These are phyloP conservation scores for Cantharis rufa DNA, from an alignment of 2,888 invertebrate species.

Conservation along the genomic window DNA sequence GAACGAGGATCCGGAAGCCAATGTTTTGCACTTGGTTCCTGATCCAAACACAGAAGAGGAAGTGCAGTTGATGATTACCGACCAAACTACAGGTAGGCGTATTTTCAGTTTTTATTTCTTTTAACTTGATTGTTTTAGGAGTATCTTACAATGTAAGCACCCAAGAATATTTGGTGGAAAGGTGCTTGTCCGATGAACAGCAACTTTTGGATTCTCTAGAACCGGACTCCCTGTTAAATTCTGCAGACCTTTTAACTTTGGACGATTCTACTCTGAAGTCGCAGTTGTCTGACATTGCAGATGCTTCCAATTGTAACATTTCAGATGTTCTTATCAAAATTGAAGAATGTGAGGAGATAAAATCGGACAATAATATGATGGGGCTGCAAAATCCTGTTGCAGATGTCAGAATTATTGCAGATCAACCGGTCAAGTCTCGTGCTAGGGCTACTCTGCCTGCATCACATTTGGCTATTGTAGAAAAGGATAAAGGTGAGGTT, in stretches of 20 bases:
- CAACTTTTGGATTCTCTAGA: slow-evolving; percentile 47
- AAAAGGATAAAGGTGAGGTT: slow-evolving; percentile 51
- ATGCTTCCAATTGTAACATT: not conserved
- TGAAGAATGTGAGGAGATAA: slow-evolving; percentile 13
- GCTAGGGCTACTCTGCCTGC: slow-evolving; percentile 80
- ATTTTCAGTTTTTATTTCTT: not conserved
- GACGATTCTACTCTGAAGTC: slow-evolving; percentile 50
- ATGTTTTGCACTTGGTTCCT: slow-evolving; percentile 37
- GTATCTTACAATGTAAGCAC: slow-evolving; percentile 38
- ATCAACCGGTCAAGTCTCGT: slow-evolving; percentile 72
- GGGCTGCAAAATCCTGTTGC: slow-evolving; percentile 43
- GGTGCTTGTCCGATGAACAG: slow-evolving; percentile 48
- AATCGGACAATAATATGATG: not conserved
- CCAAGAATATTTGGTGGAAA: slow-evolving; percentile 47
- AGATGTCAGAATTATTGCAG: slow-evolving; percentile 55
- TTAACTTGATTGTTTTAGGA: slow-evolving; percentile 14
- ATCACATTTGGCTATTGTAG: slow-evolving; percentile 63
- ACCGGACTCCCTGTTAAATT: slow-evolving; percentile 42
- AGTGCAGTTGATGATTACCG: slow-evolving; percentile 54
- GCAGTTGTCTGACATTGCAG: slow-evolving; percentile 45
- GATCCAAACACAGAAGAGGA: slow-evolving; percentile 46
- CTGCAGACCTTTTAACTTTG: slow-evolving; percentile 47
- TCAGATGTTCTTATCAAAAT: slow-evolving; percentile 8
- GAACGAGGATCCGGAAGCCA: slow-evolving; percentile 20
- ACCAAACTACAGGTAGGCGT: slow-evolving; percentile 49